Evolutionary conservation across 1,140 invertebrate genomes (phyloP).

Genomic region (Eurosta solidaginis): DNA sequence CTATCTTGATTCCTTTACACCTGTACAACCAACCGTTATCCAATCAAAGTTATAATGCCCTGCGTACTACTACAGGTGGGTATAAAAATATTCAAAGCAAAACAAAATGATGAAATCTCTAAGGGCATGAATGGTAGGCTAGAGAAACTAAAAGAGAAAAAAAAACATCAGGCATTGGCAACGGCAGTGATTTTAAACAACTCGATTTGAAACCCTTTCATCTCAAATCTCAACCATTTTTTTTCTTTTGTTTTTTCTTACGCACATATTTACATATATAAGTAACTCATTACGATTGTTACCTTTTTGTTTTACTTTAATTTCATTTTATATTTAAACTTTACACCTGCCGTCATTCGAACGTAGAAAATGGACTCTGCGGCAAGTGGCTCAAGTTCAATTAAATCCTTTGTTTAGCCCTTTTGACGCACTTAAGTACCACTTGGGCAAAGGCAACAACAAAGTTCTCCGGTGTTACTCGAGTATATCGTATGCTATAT

Average conservation of each 20-base stretch:
- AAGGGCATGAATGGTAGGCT: background rate
- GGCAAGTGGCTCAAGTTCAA: slow-evolving; percentile 51
- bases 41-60: too few relatives aligned
- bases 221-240: background rate
- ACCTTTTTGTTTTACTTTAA: slow-evolving; percentile 50
- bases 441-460: background rate
- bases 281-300: background rate
- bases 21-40: too few relatives aligned
- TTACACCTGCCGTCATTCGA: slow-evolving; percentile 49
- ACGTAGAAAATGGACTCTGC: slow-evolving; percentile 35
- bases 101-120: background rate
- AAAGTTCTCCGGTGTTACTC: background rate
- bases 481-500: too few relatives aligned
- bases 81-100: background rate
- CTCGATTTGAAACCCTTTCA: too few relatives aligned
- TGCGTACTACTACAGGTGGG: too few relatives aligned
- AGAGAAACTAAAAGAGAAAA: too few relatives aligned
- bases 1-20: too few relatives aligned
- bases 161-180: background rate
- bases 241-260: background rate
- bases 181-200: too few relatives aligned
- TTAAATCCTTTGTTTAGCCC: slow-evolving; percentile 48
- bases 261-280: background rate
- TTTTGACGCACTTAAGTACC: slow-evolving; percentile 51
- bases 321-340: slow-evolving; percentile 60